Conservation (phyloP, 2,113 vertebrate species). For the Bos taurus region ARS-UCD2.0 NC_082638.1:6598501-6599000, state of each 20-base stretch:
- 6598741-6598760: background rate
- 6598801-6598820: background rate
- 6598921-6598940: background rate
- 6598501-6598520: background rate
- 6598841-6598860: background rate
- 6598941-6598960: background rate
- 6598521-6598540: background rate
- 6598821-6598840: background rate
- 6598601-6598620: too few relatives aligned
- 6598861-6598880: background rate
- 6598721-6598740: rapidly evolving
- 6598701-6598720: background rate
- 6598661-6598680: rapidly evolving
- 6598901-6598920: background rate
- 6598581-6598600: rapidly evolving
- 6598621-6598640: background rate
- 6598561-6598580: background rate
- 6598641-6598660: background rate
- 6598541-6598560: background rate
- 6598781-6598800: too few relatives aligned
- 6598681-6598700: rapidly evolving
- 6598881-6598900: background rate
- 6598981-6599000: background rate
- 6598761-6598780: background rate
- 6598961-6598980: background rate